Percentiles rank a stretch among this genome's conserved stretches.
Evolutionary conservation across 2,797 vertebrate genomes (phyloP).

Genomic region (Myioborus miniatus): DNA sequence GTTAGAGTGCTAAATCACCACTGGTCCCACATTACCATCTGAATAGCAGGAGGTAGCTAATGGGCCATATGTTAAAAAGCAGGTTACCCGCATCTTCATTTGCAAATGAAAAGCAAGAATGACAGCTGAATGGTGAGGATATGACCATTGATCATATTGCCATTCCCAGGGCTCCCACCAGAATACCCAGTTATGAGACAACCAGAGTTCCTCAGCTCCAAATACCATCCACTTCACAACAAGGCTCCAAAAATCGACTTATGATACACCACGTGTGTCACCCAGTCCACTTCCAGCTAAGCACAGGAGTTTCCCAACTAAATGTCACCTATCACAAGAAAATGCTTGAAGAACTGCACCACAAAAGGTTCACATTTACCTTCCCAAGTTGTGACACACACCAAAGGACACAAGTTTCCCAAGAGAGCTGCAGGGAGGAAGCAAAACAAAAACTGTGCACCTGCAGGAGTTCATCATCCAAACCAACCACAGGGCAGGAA

Average conservation of each 20-base stretch:
- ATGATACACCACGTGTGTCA: rapidly evolving
- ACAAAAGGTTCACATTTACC: not conserved
- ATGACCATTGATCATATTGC: slow-evolving; percentile 16
- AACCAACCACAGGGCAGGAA: not conserved
- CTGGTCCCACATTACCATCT: slow-evolving; percentile 75
- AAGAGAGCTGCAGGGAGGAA: not conserved
- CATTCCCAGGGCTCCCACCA: not conserved
- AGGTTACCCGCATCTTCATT: slow-evolving; percentile 70
- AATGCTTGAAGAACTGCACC: not conserved
- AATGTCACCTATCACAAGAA: not conserved
- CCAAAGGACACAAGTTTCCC: not conserved
- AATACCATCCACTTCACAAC: not conserved
- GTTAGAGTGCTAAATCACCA: slow-evolving; percentile 75
- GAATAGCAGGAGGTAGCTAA: slow-evolving; percentile 76
- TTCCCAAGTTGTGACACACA: not conserved
- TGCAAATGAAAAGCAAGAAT: slow-evolving; percentile 71
- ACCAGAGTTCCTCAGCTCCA: not conserved
- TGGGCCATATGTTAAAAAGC: slow-evolving; percentile 74
- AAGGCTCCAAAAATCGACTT: not conserved
- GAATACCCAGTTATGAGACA: not conserved
- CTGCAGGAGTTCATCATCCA: not conserved
- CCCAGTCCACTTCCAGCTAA: not conserved
- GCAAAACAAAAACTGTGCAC: not conserved
- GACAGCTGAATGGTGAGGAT: slow-evolving; percentile 46
- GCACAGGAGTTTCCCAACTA: rapidly evolving